Base-by-base conservation (phyloP, 2,888 invertebrate genomes). In the Branchipolynoe longqiensis region DNA sequence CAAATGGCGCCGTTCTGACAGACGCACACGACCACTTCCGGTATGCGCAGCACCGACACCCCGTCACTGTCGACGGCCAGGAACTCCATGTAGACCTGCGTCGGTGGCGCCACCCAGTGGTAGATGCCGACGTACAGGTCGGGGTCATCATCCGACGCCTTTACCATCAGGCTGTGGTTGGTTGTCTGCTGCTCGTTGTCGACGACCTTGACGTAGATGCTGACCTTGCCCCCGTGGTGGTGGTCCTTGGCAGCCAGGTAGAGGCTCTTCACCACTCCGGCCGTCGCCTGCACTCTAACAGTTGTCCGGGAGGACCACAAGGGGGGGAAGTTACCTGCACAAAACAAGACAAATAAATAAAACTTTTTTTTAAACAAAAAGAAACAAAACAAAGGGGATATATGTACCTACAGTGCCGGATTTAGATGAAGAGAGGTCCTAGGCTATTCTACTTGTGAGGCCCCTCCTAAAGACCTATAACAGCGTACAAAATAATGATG, bases 1-100 rank as follows among this genome's bases (percentile, higher is more conserved):
- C 83, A 83, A 12, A 4, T 36, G 83, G 56, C 83, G 28, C 28
- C 62, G 40, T 83, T 83, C 41, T 64, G 54, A 31, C 83, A 83
- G 18, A 8, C 31, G 28, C 83, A 83, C n/a, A 83, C 6, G n/a
- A 62, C 38, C 4, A 83, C 40, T 1, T 41, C 40, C 0, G 83
- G 83, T 1, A 14, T 12, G 22, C 6, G 59, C 2, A 64, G 41
- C 2, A 41, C 25, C 25, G 6, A 4, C 22, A 59, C 83, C 4
- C 41, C 64, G n/a, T 62, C 41, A 12, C 4, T 40, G 33, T 83
- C 64, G 12, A 8, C 40, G 38, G 83, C 83, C 22, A 62, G 18
- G 41, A 83, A 36, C 83, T 59, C 64, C 28, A 83, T n/a, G 25
- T 36, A 22, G 25, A 58, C 2, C 6, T 6, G 38, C 12, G 12